phyloP scores from a whole-genome alignment of 2,888 invertebrate species.

The Eremobia ochroleuca region DNA sequence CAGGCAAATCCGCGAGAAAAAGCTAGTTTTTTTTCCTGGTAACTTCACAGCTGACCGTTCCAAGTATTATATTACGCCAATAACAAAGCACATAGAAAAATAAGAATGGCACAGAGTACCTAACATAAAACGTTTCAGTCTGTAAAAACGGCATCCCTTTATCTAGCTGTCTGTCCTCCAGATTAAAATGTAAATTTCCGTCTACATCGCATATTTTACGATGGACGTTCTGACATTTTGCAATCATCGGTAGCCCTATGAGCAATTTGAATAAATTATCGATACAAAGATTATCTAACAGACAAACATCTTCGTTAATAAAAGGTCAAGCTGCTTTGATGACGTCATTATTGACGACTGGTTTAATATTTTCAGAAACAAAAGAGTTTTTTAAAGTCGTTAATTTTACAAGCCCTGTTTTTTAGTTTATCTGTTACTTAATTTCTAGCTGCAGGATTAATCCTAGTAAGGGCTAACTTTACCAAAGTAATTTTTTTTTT shows the following conservation, averaged over 20 bases:
- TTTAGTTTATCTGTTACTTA: too few relatives aligned
- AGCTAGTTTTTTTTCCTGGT: too few relatives aligned
- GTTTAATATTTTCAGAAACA: neutral
- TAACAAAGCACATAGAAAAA: neutral
- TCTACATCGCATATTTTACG: conserved; percentile 38
- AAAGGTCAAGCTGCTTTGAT: conserved; percentile 46
- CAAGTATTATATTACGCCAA: neutral
- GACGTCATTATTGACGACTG: conserved; percentile 8
- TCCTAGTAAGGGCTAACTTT: neutral
- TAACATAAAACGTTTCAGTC: neutral
- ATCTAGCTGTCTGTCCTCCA: conserved; percentile 10
- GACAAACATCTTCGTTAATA: conserved; percentile 27
- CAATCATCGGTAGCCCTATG: conserved; percentile 48
- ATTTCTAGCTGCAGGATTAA: neutral
- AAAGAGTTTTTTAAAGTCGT: neutral
- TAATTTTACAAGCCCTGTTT: neutral
- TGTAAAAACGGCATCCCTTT: conserved; percentile 11
- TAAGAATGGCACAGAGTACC: neutral
- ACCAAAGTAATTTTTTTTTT: too few relatives aligned
- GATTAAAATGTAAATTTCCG: conserved; percentile 57
- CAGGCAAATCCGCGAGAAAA: too few relatives aligned
- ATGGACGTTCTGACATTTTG: conserved; percentile 43
- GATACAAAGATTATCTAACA: conserved; percentile 37
- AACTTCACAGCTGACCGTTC: neutral
- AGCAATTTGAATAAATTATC: conserved; percentile 56